Evolutionary conservation across 2,797 vertebrate species (phyloP), one percentile per base, ranked within the genome.

Genomic region (Microctenopoma stevenorrisi): DNA sequence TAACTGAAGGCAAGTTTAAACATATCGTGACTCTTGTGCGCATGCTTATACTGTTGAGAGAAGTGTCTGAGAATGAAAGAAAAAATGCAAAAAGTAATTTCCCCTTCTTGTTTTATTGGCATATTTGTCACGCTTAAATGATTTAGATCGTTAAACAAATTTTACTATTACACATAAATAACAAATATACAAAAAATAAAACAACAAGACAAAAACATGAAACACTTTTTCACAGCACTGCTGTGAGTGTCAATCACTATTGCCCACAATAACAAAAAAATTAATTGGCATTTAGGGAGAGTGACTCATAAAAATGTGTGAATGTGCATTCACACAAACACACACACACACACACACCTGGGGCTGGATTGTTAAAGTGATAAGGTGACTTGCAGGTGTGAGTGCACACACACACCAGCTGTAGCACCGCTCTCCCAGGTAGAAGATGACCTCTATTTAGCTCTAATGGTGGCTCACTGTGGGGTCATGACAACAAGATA

Each of bases 401-500:
- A 72, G 70, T 74, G 65, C 26, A 18, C 18, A 18, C 18, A 18
- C 18, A 18, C 18, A 18, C 18, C 18, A 18, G 56, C 51, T 68
- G 38, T 52, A 53, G 28, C 6, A 56, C 56, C 74, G 55, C 50
- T 49, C 57, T 67, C 26, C 42, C 62, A 70, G 52, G 58, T 69
- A 62, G n/a, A 79, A 37, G 64, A 74, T 75, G 81, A 82, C 74
- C 74, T 74, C 66, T 54, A 33, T 78, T 78, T 59, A 40, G 30
- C 35, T 66, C n/a, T 69, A 59, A 47, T 46, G 46, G 58, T 56
- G 63, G 61, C 76, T 68, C 49, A 54, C 58, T 49, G 54, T 64
- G 72, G 68, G 71, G 66, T 86, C 85, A 87, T 89, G 89, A 89
- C 87, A 88, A 89, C 88, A 80, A 74, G 55, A 78, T 80, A 84